Evolutionary conservation across 64 coral and sea anemone genomes (phyloP).

Genomic region (Porites australiensis): DNA sequence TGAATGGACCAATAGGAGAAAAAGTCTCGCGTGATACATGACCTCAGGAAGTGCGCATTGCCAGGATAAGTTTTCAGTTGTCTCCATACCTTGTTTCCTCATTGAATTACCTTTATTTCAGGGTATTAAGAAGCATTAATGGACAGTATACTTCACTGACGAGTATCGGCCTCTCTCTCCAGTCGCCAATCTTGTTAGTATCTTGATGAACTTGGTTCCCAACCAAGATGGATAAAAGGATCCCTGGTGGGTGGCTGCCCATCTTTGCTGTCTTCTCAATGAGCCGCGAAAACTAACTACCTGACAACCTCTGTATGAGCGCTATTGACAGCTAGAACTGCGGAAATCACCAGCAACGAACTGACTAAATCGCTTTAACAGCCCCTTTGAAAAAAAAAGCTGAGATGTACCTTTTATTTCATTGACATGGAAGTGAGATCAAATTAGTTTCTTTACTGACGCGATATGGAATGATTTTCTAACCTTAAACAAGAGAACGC

Average conservation of each 20-base stretch:
- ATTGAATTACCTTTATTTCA: slow-evolving; percentile 51
- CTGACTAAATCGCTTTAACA: slow-evolving; percentile 22
- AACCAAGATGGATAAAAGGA: not conserved
- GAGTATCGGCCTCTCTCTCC: not conserved
- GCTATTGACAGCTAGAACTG: not conserved
- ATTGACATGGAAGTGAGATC: not conserved
- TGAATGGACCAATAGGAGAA: slow-evolving; percentile 47
- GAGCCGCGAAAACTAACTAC: not conserved
- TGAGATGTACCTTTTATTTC: not conserved
- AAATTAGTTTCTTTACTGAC: not conserved
- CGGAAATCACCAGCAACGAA: not conserved
- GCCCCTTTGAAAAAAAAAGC: not conserved
- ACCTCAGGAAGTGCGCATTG: slow-evolving; percentile 30
- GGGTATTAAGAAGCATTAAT: slow-evolving; percentile 32
- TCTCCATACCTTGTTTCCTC: slow-evolving; percentile 27
- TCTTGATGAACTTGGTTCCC: not conserved
- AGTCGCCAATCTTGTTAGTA: slow-evolving; percentile 18
- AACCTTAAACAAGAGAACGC: no score
- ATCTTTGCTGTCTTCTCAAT: not conserved
- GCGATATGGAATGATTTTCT: no score
- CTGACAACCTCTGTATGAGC: not conserved
- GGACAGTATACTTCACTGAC: slow-evolving; percentile 20
- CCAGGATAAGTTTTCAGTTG: not conserved
- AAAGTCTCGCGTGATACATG: slow-evolving; percentile 21
- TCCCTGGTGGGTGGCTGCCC: slow-evolving; percentile 17